Base-by-base conservation (phyloP, 2,797 vertebrate genomes). In the Lepus oiostolus region DNA sequence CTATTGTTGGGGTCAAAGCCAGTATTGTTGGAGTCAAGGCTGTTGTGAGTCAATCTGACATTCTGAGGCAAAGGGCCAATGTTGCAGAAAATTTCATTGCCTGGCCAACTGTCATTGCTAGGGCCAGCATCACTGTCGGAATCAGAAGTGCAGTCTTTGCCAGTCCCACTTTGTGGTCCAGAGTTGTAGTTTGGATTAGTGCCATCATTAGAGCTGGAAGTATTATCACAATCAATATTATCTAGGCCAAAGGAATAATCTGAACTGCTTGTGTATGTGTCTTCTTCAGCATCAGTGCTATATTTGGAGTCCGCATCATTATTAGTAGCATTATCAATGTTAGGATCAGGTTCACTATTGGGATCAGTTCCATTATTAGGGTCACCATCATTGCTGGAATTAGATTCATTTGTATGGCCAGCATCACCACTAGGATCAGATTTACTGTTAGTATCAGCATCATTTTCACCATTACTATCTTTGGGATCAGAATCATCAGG, bases 401-500 rank as follows among this genome's bases (percentile, higher is more conserved):
- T 67, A 84, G 76, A 9, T 72, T 47, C 93, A 95, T 17, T 71
- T 72, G 77, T 62, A 87, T 26, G 72, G 32, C 85, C 68, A 92
- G 91, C 42, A 86, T 79, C 54, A 87, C 63, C 71, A 50, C 63
- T 81, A 17, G 85, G 72, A 84, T 93, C 47, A 92, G 81, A 76
- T 3, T 63, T 77, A 81, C 30, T 87, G 50, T 94, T 89, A 62
- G 35, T 76, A 28, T 93, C 71, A 89, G 85, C 14, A 68, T 89
- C 50, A 85, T 90, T 90, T 87, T 62, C 93, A 87, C 80, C 76
- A 85, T 81, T 92, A 30, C 67, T 79, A 76, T 71, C 81, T 93
- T 95, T 95, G 58, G 93, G 47, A 63, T 95, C 85, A 89, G 14
- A 93, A 68, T 93, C 79, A 90, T 95, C 76, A 81, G 85, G 54